A percentile compares a stretch with the other conserved stretches of the same genome.
These are phyloP conservation scores for Lepus timidus DNA, from an alignment of 2,113 vertebrate species.

Conservation along the genomic window DNA sequence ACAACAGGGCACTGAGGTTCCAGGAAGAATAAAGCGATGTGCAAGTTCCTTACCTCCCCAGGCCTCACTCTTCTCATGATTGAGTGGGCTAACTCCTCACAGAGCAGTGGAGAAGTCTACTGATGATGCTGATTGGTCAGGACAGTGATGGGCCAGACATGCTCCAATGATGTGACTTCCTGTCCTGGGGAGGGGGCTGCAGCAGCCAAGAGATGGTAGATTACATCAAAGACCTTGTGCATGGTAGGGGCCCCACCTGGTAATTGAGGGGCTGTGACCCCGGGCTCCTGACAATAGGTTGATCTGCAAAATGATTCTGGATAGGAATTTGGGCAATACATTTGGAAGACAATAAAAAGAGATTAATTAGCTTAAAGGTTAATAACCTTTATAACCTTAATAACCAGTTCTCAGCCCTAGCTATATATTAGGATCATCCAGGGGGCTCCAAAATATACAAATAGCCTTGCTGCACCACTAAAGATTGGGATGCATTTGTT, in stretches of 20 bases:
- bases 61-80: not conserved
- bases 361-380: not conserved
- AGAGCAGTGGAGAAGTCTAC: not conserved
- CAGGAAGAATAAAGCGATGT: not conserved
- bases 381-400: not conserved
- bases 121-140: not conserved
- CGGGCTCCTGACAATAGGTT: not conserved
- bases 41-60: not conserved
- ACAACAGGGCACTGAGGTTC: not conserved
- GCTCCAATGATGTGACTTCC: not conserved
- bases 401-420: not conserved
- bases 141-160: not conserved
- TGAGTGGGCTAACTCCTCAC: not conserved
- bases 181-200: too few relatives aligned
- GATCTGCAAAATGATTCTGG: not conserved
- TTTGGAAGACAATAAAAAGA: not conserved
- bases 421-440: not conserved
- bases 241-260: fast-evolving
- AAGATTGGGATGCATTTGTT: not conserved
- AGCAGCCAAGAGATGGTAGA: not conserved
- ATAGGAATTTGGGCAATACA: not conserved
- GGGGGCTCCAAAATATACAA: not conserved
- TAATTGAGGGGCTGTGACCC: fast-evolving
- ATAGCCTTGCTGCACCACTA: not conserved
- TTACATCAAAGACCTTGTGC: not conserved